phyloP scores from a whole-genome alignment of 2,797 vertebrate genomes.

The Sphenopsis melanotis region DNA sequence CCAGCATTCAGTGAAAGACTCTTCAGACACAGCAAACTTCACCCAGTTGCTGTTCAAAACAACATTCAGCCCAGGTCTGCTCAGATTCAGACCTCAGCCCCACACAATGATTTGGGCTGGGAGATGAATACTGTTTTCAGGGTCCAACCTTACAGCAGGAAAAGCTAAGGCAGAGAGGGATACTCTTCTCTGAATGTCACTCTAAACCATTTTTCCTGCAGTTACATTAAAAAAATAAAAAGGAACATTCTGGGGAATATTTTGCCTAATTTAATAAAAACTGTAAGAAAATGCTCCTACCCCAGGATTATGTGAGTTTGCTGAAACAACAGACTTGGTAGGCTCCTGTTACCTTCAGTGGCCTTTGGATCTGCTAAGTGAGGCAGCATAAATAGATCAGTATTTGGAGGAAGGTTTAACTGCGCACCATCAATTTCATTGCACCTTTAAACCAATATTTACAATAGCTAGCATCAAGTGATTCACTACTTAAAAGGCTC shows the following conservation, averaged over 20 bases:
- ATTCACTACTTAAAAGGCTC: conserved; percentile 36
- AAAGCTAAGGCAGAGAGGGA: neutral
- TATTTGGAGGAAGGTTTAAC: conserved; percentile 37
- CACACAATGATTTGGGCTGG: neutral
- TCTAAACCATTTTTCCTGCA: neutral
- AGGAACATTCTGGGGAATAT: neutral
- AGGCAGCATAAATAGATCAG: conserved; percentile 35
- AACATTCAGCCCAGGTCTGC: neutral
- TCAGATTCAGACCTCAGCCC: neutral
- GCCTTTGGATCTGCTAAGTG: conserved; percentile 7
- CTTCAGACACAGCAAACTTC: neutral
- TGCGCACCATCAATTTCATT: conserved; percentile 26
- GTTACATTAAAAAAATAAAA: neutral
- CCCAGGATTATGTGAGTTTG: neutral
- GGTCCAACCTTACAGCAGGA: neutral
- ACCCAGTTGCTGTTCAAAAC: neutral
- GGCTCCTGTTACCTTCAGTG: neutral
- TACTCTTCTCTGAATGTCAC: neutral
- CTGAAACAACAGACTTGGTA: neutral
- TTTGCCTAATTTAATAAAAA: neutral
- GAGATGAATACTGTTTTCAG: neutral
- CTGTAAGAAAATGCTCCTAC: neutral
- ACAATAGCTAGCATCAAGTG: conserved; percentile 31
- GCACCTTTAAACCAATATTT: conserved; percentile 53
- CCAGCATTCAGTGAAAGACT: neutral